Conservation (phyloP, 2,113 vertebrate species). For the Holacanthus passer region DNA sequence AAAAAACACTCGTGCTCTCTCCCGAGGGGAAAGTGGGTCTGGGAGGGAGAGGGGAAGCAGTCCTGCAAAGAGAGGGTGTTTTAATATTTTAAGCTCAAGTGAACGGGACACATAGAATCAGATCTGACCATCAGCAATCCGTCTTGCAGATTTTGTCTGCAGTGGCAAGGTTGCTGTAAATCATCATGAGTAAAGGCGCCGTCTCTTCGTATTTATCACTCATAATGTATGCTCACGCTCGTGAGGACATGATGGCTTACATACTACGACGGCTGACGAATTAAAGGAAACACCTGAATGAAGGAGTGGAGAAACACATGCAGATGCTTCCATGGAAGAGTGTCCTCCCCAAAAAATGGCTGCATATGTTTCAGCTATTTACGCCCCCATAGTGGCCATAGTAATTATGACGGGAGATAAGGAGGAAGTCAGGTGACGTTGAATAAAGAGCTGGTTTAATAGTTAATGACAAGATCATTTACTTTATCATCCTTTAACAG, state of each 20-base stretch:
- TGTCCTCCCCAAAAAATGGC: no score
- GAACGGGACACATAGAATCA: conserved; percentile 30
- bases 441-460: no score
- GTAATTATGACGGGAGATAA: no score
- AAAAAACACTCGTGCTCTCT: conserved; percentile 34
- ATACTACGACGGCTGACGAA: no score
- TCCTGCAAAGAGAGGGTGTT: conserved; percentile 14
- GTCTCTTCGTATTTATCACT: conserved; percentile 42
- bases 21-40: conserved; percentile 4
- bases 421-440: no score
- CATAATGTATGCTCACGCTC: conserved; percentile 30
- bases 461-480: no score
- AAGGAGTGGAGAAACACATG: no score
- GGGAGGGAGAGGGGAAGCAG: background rate
- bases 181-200: conserved; percentile 49
- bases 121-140: conserved; percentile 47
- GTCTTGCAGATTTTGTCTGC: conserved; percentile 44
- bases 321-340: no score
- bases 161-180: conserved; percentile 37
- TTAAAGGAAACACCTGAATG: no score
- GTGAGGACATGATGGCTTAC: background rate
- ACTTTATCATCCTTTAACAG: no score
- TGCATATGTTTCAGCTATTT: no score
- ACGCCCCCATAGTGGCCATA: no score
- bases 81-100: conserved; percentile 37